Conservation (phyloP, 2,113 vertebrate genomes). For the Sturnira hondurensis region DNA sequence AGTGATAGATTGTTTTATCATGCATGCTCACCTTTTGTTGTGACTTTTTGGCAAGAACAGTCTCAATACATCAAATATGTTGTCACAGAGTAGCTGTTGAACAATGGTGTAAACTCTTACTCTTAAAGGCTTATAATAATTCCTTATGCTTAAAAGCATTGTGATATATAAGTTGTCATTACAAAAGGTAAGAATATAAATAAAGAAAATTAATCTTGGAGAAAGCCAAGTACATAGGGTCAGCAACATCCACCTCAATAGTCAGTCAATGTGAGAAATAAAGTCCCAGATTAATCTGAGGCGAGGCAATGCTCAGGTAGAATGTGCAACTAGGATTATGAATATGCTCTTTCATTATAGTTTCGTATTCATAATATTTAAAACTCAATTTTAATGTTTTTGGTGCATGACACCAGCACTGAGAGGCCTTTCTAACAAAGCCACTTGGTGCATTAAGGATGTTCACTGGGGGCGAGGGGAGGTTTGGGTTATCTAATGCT, state of each 20-base stretch:
- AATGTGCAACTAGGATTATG: background rate
- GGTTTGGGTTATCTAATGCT: background rate
- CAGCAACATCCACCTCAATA: background rate
- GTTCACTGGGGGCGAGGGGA: accelerated
- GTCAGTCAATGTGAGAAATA: background rate
- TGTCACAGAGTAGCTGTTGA: slow-evolving; percentile 6
- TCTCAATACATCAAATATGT: background rate
- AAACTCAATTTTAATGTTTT: background rate
- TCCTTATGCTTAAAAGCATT: background rate
- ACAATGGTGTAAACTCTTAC: background rate
- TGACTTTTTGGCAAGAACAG: background rate
- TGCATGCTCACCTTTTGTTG: background rate
- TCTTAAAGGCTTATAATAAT: slow-evolving; percentile 32
- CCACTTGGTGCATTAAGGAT: background rate
- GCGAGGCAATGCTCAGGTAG: background rate
- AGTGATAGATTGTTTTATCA: slow-evolving; percentile 32
- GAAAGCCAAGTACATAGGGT: background rate
- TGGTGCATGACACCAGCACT: background rate
- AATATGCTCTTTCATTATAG: background rate
- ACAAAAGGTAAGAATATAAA: slow-evolving; percentile 51
- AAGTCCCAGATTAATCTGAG: background rate
- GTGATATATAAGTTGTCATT: slow-evolving; percentile 29
- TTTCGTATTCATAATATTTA: background rate
- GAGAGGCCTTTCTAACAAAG: background rate
- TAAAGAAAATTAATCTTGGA: slow-evolving; percentile 53